Base-by-base conservation (phyloP, 2,797 vertebrate genomes). In the Sebastes reedi region DNA sequence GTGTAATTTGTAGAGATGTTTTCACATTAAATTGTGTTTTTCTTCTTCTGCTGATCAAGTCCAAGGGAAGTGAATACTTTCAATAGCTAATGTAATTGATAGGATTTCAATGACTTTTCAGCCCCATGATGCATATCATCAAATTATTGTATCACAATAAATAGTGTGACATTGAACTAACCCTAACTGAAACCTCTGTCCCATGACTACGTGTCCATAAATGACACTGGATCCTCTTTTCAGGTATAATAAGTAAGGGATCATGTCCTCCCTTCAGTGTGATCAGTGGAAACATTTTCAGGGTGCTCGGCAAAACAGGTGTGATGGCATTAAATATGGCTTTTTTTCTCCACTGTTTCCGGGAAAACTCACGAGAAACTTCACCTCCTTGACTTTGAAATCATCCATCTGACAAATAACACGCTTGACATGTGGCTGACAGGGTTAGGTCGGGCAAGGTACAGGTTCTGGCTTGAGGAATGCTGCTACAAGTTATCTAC, bases 161-260 rank as follows among this genome's bases (percentile, higher is more conserved):
- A 67, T 1, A 2, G 8, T 60, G 12, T 61, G 27, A 60, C 22
- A 75, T 2, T 67, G 32, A 34, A 72, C 16, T 10, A 30, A 12
- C 12, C 11, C 5, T 24, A 29, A 75, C 20, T 5, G 36, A 78
- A 80, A 85, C 52, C 32, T 80, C 13, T 60, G 39, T 32, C 72
- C 8, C 11, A 2, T 34, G 22, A 54, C 11, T 1, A 30, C 1
- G 1, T 34, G 1, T 14, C 1, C 12, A 25, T 13, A 16, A 59
- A 73, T 39, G 5, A 67, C 29, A 62, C 12, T n/a, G n/a, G 32
- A 72, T 79, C 50, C 67, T 75, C 65, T 88, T 81, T 85, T 1
- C 32, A 77, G 25, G 24, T 58, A n/a, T n/a, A n/a, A n/a, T n/a
- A n/a, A n/a, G n/a, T n/a, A n/a, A n/a, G n/a, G n/a, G n/a, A n/a